Evolutionary conservation across 1,140 invertebrate species (phyloP).

Genomic region (Caenorhabditis inopinata): DNA sequence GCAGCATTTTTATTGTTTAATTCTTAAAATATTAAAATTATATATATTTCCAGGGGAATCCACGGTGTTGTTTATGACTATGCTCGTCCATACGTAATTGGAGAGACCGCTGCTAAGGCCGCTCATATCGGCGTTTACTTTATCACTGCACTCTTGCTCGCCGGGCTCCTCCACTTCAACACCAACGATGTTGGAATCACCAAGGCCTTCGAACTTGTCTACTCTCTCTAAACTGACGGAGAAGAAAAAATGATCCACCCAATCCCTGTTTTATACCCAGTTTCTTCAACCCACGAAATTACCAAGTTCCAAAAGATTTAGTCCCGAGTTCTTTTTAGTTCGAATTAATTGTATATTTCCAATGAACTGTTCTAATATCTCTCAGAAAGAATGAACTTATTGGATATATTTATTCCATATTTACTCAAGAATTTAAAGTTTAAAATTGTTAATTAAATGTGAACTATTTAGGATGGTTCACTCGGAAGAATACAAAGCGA

Average conservation of each 20-base stretch:
- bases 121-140: conserved; percentile 51
- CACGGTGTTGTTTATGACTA: conserved; percentile 61
- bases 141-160: conserved; percentile 54
- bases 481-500: conserved; percentile 5
- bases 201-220: conserved; percentile 65
- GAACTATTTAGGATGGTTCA: background rate
- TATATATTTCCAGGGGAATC: conserved; percentile 60
- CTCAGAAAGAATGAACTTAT: background rate
- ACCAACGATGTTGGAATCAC: conserved; percentile 66
- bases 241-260: background rate
- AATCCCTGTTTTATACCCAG: background rate
- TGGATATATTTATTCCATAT: background rate
- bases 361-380: conserved; percentile 26
- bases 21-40: too few relatives aligned
- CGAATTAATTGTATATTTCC: conserved; percentile 20
- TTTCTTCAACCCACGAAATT: background rate
- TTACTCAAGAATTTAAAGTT: background rate
- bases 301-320: background rate
- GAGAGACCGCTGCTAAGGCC: conserved; percentile 56
- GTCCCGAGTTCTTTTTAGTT: conserved; percentile 10
- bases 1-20: too few relatives aligned
- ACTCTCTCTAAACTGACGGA: conserved; percentile 54
- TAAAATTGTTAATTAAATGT: background rate
- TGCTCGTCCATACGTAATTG: conserved; percentile 64
- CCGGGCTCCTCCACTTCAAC: conserved; percentile 62